Evolutionary conservation across 2,888 invertebrate genomes (phyloP).

Genomic region (Rhagium mordax): DNA sequence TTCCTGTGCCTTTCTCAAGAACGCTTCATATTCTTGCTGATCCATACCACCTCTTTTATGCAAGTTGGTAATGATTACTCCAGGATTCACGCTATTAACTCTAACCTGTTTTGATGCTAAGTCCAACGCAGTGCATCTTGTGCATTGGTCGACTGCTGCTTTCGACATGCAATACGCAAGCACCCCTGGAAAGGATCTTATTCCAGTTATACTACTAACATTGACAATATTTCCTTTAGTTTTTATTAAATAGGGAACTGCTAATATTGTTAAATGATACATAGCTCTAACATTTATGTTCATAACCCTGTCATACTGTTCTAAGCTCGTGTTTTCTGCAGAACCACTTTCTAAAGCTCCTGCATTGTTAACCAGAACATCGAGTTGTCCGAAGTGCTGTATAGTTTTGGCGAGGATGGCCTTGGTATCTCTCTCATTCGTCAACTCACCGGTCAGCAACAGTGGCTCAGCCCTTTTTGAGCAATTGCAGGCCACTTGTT

Average conservation of each 20-base stretch:
- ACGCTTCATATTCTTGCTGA: slow-evolving; percentile 85
- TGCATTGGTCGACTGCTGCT: slow-evolving; percentile 95
- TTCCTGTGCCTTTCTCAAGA: slow-evolving; percentile 86
- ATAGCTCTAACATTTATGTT: slow-evolving; percentile 90
- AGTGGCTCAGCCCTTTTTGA: slow-evolving; percentile 71
- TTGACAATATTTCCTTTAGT: slow-evolving; percentile 90
- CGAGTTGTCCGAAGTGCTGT: slow-evolving; percentile 82
- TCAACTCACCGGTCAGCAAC: slow-evolving; percentile 80
- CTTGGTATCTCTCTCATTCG: slow-evolving; percentile 81
- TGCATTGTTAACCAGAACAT: slow-evolving; percentile 92
- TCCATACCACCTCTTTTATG: slow-evolving; percentile 90
- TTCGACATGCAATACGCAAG: slow-evolving; percentile 95
- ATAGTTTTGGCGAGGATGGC: slow-evolving; percentile 82
- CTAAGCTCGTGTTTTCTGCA: slow-evolving; percentile 88
- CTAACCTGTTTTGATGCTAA: slow-evolving; percentile 86
- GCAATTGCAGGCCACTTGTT: slow-evolving; percentile 76
- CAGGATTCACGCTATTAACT: slow-evolving; percentile 95
- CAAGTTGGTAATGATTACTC: slow-evolving; percentile 92
- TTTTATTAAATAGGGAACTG: slow-evolving; percentile 88
- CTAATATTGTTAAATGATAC: slow-evolving; percentile 88
- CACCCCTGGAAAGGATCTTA: slow-evolving; percentile 91
- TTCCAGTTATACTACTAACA: slow-evolving; percentile 94
- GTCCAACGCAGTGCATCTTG: slow-evolving; percentile 92
- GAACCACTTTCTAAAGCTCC: slow-evolving; percentile 77
- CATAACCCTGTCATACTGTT: slow-evolving; percentile 92